Evolutionary conservation across 1,140 invertebrate genomes (phyloP).

Genomic region (Drosophila gunungcola): DNA sequence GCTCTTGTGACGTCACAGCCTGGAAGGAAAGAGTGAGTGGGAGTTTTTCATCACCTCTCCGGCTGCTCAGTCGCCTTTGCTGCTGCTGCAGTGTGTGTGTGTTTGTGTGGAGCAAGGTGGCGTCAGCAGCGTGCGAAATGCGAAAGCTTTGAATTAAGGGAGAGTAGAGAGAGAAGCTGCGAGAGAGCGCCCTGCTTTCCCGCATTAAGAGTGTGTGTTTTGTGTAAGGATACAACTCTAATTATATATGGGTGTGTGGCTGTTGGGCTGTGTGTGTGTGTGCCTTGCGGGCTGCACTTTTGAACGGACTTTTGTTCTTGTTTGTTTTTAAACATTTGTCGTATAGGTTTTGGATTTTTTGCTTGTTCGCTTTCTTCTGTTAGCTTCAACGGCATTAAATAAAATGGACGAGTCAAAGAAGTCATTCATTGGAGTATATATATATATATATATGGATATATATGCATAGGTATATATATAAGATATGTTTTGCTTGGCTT

Average conservation of each 20-base stretch:
- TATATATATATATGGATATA: slow-evolving; percentile 54
- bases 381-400: slow-evolving; percentile 84
- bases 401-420: slow-evolving; percentile 85
- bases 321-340: slow-evolving; percentile 42
- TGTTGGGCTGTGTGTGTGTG: slow-evolving; percentile 36
- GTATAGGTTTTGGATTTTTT: slow-evolving; percentile 43
- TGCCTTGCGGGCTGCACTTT: slow-evolving; percentile 56
- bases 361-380: slow-evolving; percentile 75
- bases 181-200: slow-evolving; percentile 36
- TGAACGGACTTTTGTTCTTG: slow-evolving; percentile 18
- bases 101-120: slow-evolving; percentile 1
- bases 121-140: slow-evolving; percentile 36
- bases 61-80: neutral
- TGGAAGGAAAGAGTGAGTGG: slow-evolving; percentile 8
- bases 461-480: slow-evolving; percentile 64
- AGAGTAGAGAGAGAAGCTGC: slow-evolving; percentile 17
- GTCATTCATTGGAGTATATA: slow-evolving; percentile 80
- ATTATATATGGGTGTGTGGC: slow-evolving; percentile 33
- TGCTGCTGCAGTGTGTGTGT: slow-evolving; percentile 8
- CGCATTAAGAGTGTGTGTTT: slow-evolving; percentile 12
- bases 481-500: slow-evolving; percentile 40
- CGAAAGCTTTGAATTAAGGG: slow-evolving; percentile 23
- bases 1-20: slow-evolving; percentile 28
- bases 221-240: slow-evolving; percentile 11
- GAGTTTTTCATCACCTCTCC: slow-evolving; percentile 17